These are phyloP conservation scores for Procavia capensis DNA, from an alignment of 2,113 vertebrate genomes.

Conservation along the genomic window DNA sequence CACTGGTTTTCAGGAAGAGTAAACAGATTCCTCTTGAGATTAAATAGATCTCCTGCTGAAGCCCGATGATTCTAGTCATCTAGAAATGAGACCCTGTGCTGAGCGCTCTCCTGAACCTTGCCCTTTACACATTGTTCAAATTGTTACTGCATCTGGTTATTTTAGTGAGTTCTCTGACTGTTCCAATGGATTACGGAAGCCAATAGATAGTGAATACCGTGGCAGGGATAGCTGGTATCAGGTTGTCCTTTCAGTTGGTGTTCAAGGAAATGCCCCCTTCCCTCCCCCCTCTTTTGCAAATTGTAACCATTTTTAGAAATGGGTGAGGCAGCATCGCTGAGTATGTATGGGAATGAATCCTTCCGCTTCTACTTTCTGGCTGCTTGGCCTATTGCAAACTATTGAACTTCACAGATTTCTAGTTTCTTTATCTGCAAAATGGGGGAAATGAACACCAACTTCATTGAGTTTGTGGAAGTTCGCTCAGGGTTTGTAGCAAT, in stretches of 20 bases:
- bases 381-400: neutral
- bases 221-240: neutral
- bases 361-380: neutral
- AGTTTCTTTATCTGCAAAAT: neutral
- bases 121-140: neutral
- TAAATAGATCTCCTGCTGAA: neutral
- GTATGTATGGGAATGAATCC: neutral
- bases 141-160: neutral
- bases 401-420: neutral
- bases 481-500: neutral
- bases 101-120: neutral
- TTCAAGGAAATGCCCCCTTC: neutral
- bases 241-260: neutral
- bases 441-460: neutral
- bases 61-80: too few relatives aligned
- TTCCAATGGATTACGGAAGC: neutral
- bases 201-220: neutral
- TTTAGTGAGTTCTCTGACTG: neutral
- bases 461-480: neutral
- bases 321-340: neutral
- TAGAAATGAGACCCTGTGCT: neutral
- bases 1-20: neutral
- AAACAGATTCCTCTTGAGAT: neutral
- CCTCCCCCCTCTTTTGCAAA: too few relatives aligned
- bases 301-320: too few relatives aligned